Evolutionary conservation across 2,797 vertebrate genomes (phyloP), one percentile per base, ranked within the genome.

Genomic region (Alfaro cultratus): DNA sequence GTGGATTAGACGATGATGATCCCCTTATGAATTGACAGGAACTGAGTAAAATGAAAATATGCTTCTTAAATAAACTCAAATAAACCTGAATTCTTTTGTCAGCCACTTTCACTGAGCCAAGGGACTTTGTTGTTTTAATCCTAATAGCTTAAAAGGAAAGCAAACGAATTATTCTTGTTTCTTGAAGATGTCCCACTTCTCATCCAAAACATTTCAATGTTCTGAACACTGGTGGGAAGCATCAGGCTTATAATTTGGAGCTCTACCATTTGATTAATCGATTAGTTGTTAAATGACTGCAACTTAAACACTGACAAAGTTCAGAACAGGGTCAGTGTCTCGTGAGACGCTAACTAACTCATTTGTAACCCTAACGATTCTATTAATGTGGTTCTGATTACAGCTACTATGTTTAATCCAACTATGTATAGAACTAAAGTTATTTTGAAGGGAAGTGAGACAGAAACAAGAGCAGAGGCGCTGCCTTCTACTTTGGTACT

Each of bases 1-100:
- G 76, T 80, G 55, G 80, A 86, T 86, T 62, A 46, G 47, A 43
- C 87, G 12, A 6, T 64, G 23, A 57, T 18, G 34, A 79, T 62
- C 18, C 79, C 21, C 74, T 53, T 43, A 43, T 41, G 53, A 47
- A 46, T 53, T 41, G 68, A 68, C 51, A 23, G 23, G 36, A 74
- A 0, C 46, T 71, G 75, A 3, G 57, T 53, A 29, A 64, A 5
- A 23, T 8, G 36, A 4, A 31, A 31, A 64, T 74, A 39, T 64
- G 62, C 51, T 26, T 34, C 64, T 29, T 51, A 53, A 23, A 67
- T n/a, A 5, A 67, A 39, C 34, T 67, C 12, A 46, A 36, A 21
- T 34, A 51, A 76, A 36, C 64, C 45, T 49, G 41, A 49, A 49
- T 23, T 36, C 3, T 39, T 26, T 41, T 39, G 45, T 64, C 60